phyloP scores from a whole-genome alignment of 2,888 invertebrate genomes.

The Machimus rusticus region DNA sequence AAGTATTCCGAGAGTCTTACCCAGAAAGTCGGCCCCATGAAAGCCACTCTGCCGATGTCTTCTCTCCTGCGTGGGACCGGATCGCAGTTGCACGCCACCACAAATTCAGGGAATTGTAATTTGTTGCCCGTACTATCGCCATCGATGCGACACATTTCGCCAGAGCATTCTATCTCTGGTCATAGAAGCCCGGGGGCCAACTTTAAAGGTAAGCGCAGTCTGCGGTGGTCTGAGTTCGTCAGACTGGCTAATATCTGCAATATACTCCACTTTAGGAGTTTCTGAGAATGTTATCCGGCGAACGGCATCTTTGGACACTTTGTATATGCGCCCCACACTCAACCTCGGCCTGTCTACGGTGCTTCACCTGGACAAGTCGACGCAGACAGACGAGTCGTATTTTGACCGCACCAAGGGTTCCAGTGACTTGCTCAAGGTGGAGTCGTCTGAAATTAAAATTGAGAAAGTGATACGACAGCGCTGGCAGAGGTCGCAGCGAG shows the following conservation, averaged over 20 bases:
- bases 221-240: background rate
- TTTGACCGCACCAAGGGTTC: slow-evolving; percentile 44
- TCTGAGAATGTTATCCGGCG: slow-evolving; percentile 62
- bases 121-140: slow-evolving; percentile 45
- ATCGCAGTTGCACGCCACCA: background rate
- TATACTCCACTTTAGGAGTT: background rate
- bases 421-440: slow-evolving; percentile 28
- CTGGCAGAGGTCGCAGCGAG: slow-evolving; percentile 68
- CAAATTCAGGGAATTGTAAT: slow-evolving; percentile 57
- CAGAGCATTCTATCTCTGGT: slow-evolving; percentile 74
- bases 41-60: slow-evolving; percentile 78
- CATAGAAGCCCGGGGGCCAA: slow-evolving; percentile 77
- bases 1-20: slow-evolving; percentile 67
- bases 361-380: slow-evolving; percentile 78
- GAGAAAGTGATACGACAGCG: slow-evolving; percentile 67
- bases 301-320: slow-evolving; percentile 80
- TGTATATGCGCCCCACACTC: slow-evolving; percentile 82
- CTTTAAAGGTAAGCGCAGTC: slow-evolving; percentile 70
- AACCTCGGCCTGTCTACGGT: slow-evolving; percentile 66
- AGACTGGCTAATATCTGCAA: background rate
- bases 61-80: slow-evolving; percentile 69
- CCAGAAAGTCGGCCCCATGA: slow-evolving; percentile 72
- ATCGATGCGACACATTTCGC: slow-evolving; percentile 73
- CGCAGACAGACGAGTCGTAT: slow-evolving; percentile 69
- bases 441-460: slow-evolving; percentile 66